These are phyloP conservation scores for Drosophila subobscura DNA, from an alignment of 1,140 invertebrate species.

Conservation along the genomic window DNA sequence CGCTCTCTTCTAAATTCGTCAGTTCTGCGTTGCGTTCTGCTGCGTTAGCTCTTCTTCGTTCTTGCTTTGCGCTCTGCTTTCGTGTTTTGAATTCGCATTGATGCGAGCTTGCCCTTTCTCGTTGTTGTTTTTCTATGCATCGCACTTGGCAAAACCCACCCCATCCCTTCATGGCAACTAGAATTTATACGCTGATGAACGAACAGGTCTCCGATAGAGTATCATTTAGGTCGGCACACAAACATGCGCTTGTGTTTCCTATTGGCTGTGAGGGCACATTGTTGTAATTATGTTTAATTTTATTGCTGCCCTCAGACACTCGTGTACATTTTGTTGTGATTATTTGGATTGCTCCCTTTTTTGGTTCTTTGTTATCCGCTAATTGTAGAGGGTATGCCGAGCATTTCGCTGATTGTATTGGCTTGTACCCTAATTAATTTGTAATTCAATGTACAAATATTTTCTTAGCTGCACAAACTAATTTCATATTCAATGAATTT, in stretches of 20 bases:
- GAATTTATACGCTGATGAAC: too few relatives aligned
- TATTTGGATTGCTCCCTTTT: constrained; percentile 19
- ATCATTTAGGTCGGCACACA: too few relatives aligned
- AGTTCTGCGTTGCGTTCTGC: too few relatives aligned
- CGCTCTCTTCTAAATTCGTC: too few relatives aligned
- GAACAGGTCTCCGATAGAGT: too few relatives aligned
- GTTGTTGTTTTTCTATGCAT: too few relatives aligned
- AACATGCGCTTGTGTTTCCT: constrained; percentile 3
- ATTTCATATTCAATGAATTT: constrained; percentile 17
- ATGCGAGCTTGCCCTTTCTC: too few relatives aligned
- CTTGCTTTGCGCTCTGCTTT: too few relatives aligned
- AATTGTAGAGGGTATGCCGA: constrained; percentile 27
- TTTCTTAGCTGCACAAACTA: background rate
- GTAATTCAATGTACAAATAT: background rate
- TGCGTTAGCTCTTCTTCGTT: too few relatives aligned
- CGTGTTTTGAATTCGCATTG: too few relatives aligned
- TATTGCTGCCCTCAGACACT: constrained; percentile 44
- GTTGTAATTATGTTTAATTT: constrained; percentile 81
- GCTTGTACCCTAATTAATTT: background rate
- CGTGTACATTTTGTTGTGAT: constrained; percentile 37
- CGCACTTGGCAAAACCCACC: too few relatives aligned
- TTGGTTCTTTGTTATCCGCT: constrained; percentile 39
- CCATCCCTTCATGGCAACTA: too few relatives aligned
- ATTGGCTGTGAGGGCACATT: constrained; percentile 44
- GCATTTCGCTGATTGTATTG: background rate